phyloP scores from a whole-genome alignment of 2,888 invertebrate genomes.

The Eumacrocentrus americanus region DNA sequence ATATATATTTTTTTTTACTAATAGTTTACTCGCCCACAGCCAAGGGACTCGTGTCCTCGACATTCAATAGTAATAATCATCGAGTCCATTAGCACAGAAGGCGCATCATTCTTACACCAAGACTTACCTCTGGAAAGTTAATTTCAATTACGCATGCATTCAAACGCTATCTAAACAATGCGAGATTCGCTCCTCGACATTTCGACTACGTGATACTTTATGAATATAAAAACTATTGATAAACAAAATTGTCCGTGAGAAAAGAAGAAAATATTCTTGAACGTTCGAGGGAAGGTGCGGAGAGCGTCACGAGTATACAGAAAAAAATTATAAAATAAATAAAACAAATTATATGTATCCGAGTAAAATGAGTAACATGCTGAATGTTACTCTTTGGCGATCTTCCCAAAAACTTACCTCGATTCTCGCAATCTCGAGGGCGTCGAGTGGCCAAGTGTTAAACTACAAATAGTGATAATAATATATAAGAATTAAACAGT shows the following conservation, averaged over 20 bases:
- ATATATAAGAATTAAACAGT: conserved; percentile 50
- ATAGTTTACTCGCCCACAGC: not conserved
- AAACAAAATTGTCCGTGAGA: not conserved
- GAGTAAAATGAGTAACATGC: not conserved
- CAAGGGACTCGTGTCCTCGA: conserved; percentile 14
- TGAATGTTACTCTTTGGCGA: conserved; percentile 21
- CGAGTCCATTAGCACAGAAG: conserved; percentile 20
- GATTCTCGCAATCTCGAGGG: conserved; percentile 50
- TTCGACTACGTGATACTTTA: not conserved
- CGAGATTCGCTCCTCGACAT: not conserved
- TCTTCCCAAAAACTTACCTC: conserved; percentile 57
- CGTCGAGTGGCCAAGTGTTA: conserved; percentile 51
- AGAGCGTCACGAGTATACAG: conserved; percentile 11
- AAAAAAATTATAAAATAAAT: not conserved
- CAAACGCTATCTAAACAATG: conserved; percentile 13
- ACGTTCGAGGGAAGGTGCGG: not conserved
- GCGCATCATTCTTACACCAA: conserved; percentile 14
- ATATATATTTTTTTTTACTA: too few relatives aligned
- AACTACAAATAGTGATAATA: conserved; percentile 56
- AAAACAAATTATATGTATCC: not conserved
- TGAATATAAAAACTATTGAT: not conserved
- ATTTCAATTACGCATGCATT: conserved; percentile 20
- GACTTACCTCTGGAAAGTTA: conserved; percentile 22
- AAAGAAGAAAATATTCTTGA: not conserved
- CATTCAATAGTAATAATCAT: conserved; percentile 14